Evolutionary conservation across 1,140 invertebrate species (phyloP).

Genomic region (Sipha flava): DNA sequence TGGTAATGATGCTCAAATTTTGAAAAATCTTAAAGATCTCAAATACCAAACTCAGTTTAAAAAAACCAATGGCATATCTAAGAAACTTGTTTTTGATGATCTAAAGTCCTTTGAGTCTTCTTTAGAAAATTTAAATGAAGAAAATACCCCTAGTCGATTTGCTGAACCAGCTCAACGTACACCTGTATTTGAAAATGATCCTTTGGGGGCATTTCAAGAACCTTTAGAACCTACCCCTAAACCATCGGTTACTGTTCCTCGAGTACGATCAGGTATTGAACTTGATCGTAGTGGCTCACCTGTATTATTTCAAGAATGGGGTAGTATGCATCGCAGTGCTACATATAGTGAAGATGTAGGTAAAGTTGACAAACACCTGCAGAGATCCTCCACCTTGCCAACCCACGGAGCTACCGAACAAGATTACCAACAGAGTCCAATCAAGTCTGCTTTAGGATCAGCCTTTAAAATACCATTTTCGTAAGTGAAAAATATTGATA

Average conservation of each 20-base stretch:
- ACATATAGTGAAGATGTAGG: constrained; percentile 24
- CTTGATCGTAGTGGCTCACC: constrained; percentile 39
- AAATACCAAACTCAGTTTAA: constrained; percentile 35
- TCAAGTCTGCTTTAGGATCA: constrained; percentile 64
- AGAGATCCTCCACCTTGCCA: constrained; percentile 74
- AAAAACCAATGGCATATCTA: constrained; percentile 31
- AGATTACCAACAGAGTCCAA: constrained; percentile 48
- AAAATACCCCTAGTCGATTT: constrained; percentile 5
- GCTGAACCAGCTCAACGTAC: constrained; percentile 48
- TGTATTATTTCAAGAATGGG: constrained; percentile 33
- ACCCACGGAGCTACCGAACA: constrained; percentile 47
- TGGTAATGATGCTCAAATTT: constrained; percentile 63
- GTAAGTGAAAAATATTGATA: constrained; percentile 49
- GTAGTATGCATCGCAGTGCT: not conserved
- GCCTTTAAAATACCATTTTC: constrained; percentile 72
- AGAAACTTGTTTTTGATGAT: constrained; percentile 22
- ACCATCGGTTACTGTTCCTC: not conserved
- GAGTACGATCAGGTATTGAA: constrained; percentile 38
- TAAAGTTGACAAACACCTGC: constrained; percentile 46
- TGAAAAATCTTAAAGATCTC: constrained; percentile 56
- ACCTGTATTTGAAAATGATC: constrained; percentile 82
- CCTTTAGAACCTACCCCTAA: constrained; percentile 39
- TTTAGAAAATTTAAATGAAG: constrained; percentile 22
- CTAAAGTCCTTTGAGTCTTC: constrained; percentile 20
- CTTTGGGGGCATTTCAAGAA: constrained; percentile 64